Evolutionary conservation across 2,888 invertebrate genomes (phyloP).

Genomic region (Tolmerus cingulatus): DNA sequence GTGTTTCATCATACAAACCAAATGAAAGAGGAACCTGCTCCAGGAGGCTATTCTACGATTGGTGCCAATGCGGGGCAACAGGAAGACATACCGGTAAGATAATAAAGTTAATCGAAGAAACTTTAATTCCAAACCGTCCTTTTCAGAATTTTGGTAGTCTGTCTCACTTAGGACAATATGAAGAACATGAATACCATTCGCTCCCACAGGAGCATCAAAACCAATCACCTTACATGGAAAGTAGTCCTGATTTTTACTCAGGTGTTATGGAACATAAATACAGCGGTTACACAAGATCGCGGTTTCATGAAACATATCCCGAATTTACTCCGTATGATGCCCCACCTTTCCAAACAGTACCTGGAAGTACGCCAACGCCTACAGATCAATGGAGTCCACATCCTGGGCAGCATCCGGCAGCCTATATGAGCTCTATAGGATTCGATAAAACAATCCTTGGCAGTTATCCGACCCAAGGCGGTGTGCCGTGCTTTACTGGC

Average conservation of each 20-base stretch:
- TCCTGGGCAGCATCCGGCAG: constrained; percentile 65
- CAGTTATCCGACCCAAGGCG: constrained; percentile 62
- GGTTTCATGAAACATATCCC: constrained; percentile 63
- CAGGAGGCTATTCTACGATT: constrained; percentile 49
- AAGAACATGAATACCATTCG: constrained; percentile 54
- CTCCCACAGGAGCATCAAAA: constrained; percentile 53
- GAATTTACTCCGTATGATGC: constrained; percentile 69
- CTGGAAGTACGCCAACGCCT: constrained; percentile 66
- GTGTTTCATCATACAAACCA: constrained; percentile 58
- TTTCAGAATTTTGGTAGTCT: constrained; percentile 50
- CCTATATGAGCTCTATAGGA: constrained; percentile 67
- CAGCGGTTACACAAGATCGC: constrained; percentile 53
- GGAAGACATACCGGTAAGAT: constrained; percentile 50
- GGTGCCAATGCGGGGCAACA: constrained; percentile 45
- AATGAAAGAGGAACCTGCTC: constrained; percentile 61
- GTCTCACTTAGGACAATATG: constrained; percentile 52
- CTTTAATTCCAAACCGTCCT: neutral
- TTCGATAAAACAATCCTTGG: constrained; percentile 60
- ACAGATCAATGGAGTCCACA: constrained; percentile 66
- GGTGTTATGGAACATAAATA: constrained; percentile 56
- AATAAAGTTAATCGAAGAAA: neutral
- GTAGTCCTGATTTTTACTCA: constrained; percentile 52
- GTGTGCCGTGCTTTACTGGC: constrained; percentile 73
- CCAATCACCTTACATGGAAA: constrained; percentile 52
- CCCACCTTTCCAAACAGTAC: constrained; percentile 78